Evolutionary conservation across 2,113 vertebrate species (phyloP).

Genomic region (Oenanthe oenanthe): DNA sequence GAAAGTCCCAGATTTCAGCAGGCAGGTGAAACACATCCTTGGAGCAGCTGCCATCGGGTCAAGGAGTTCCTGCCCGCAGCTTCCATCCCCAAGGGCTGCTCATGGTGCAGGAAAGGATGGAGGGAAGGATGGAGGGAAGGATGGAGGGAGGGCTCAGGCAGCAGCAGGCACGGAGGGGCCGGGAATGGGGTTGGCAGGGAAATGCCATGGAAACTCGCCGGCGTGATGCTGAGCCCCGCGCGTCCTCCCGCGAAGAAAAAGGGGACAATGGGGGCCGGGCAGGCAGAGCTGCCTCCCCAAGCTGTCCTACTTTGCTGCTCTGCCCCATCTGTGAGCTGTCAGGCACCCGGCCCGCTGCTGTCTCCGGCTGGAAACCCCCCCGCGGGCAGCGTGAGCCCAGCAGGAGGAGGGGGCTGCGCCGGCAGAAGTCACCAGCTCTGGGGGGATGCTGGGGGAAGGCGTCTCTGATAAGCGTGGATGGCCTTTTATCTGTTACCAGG

Average conservation of each 20-base stretch:
- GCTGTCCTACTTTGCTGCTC: conserved; percentile 60
- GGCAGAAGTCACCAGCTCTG: neutral
- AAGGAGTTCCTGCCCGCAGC: neutral
- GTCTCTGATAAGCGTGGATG: neutral
- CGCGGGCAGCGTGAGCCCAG: fast-evolving
- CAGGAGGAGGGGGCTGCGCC: neutral
- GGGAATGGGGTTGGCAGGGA: neutral
- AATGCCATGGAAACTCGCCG: conserved; percentile 46
- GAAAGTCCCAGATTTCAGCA: conserved; percentile 23
- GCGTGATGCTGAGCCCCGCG: conserved; percentile 59
- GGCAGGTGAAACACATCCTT: conserved; percentile 23
- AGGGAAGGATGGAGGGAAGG: neutral
- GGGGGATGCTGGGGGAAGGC: neutral
- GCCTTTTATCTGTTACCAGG: neutral
- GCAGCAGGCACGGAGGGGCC: conserved; percentile 42
- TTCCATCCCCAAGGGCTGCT: conserved; percentile 44
- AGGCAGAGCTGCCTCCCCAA: conserved; percentile 31
- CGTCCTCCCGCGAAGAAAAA: conserved; percentile 29
- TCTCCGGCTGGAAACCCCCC: neutral
- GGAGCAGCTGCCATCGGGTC: neutral
- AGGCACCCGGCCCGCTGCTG: neutral
- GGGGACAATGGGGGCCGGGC: conserved; percentile 39
- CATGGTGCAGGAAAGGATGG: neutral
- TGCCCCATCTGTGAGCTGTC: conserved; percentile 60
- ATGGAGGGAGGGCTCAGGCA: neutral